Conservation (phyloP, 2,888 invertebrate genomes). For the Apoderus coryli region DNA sequence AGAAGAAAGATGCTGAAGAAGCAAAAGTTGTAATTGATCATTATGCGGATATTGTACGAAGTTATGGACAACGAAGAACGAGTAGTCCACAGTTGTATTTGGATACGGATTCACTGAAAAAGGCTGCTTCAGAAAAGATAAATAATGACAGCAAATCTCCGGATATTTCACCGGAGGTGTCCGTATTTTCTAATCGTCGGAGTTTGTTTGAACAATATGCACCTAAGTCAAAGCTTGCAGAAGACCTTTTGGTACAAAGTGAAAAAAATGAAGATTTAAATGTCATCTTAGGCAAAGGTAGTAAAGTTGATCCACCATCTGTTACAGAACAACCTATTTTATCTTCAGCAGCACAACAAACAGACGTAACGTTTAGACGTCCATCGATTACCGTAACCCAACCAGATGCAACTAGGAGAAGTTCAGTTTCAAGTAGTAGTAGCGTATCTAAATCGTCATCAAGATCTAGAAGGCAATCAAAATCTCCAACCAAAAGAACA, state of each 20-base stretch:
- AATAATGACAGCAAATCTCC: conserved; percentile 11
- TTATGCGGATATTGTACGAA: conserved; percentile 65
- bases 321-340: not conserved
- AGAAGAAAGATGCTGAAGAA: conserved; percentile 43
- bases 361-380: not conserved
- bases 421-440: too few relatives aligned
- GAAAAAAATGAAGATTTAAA: not conserved
- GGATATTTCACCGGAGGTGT: not conserved
- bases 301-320: not conserved
- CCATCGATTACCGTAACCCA: not conserved
- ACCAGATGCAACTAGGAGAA: not conserved
- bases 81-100: conserved; percentile 19
- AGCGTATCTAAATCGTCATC: too few relatives aligned
- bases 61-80: conserved; percentile 37
- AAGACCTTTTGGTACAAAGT: not conserved
- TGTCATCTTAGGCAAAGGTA: not conserved
- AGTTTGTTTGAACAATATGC: not conserved
- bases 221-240: conserved; percentile 1
- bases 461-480: not conserved
- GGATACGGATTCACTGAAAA: conserved; percentile 24
- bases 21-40: conserved; percentile 59
- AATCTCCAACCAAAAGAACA: not conserved
- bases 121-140: conserved; percentile 19
- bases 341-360: not conserved
- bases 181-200: not conserved